Evolutionary conservation across 1,140 invertebrate species (phyloP).

Genomic region (Orussus abietinus): DNA sequence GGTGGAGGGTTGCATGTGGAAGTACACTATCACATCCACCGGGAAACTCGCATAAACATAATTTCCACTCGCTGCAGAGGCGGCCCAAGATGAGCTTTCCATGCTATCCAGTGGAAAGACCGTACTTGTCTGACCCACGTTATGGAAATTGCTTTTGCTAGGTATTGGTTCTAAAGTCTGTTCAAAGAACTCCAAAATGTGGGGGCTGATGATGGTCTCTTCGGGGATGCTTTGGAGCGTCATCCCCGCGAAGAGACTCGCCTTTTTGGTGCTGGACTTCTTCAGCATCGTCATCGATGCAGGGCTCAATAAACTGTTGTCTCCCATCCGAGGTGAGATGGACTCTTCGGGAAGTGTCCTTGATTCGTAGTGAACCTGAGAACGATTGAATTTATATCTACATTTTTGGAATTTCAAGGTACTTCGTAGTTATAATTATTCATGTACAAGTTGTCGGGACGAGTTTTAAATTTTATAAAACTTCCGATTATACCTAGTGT

Average conservation of each 20-base stretch:
- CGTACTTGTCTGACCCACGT: conserved; percentile 38
- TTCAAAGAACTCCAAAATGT: conserved; percentile 91
- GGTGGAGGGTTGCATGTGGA: conserved; percentile 95
- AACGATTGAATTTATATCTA: too few species aligned
- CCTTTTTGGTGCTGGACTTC: conserved; percentile 78
- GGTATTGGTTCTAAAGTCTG: conserved; percentile 93
- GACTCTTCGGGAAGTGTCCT: conserved; percentile 69
- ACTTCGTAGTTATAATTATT: not conserved
- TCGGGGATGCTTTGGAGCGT: conserved; percentile 93
- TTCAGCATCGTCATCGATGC: conserved; percentile 36
- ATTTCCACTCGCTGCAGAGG: conserved; percentile 61
- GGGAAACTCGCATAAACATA: conserved; percentile 92
- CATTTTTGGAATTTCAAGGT: conserved; percentile 1
- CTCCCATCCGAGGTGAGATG: conserved; percentile 34
- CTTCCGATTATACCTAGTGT: conserved; percentile 6
- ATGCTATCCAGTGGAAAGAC: conserved; percentile 40
- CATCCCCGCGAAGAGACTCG: conserved; percentile 92
- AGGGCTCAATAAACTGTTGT: conserved; percentile 34
- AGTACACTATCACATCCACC: conserved; percentile 97
- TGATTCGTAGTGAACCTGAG: conserved; percentile 79
- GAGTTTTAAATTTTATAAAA: too few species aligned
- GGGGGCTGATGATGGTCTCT: conserved; percentile 91
- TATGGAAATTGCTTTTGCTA: conserved; percentile 57
- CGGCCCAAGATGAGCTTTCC: conserved; percentile 48
- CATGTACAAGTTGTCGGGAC: not conserved